Evolutionary conservation across 2,113 vertebrate genomes (phyloP).

Genomic region (Anthoscopus minutus): DNA sequence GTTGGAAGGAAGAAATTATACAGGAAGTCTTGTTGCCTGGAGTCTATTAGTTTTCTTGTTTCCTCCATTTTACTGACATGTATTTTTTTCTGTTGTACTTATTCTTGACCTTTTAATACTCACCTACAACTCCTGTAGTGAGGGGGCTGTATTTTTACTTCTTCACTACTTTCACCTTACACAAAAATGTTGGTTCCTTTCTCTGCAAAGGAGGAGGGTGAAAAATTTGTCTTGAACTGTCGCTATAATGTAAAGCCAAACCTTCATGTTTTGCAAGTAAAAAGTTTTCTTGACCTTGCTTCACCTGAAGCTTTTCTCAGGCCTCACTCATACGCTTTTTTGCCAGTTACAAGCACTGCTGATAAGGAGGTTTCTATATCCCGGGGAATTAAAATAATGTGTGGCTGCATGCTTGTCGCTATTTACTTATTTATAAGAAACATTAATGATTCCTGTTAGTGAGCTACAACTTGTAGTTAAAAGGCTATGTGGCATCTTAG

Average conservation of each 20-base stretch:
- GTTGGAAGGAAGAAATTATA: not conserved
- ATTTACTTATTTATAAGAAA: not conserved
- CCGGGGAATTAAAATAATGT: not conserved
- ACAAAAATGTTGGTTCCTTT: not conserved
- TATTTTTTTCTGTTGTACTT: not conserved
- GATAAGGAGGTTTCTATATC: not conserved
- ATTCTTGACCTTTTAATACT: not conserved
- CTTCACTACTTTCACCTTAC: not conserved
- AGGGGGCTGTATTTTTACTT: not conserved
- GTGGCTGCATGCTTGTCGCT: not conserved
- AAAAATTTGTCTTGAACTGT: not conserved
- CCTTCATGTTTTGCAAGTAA: not conserved
- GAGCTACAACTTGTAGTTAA: not conserved
- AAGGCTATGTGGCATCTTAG: not conserved
- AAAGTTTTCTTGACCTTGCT: not conserved
- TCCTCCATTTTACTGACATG: not conserved
- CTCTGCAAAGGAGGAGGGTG: not conserved
- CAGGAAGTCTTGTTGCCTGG: not conserved
- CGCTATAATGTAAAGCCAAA: not conserved
- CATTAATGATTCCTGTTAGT: not conserved
- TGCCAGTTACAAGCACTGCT: not conserved
- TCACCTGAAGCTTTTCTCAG: not conserved
- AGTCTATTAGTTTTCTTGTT: not conserved
- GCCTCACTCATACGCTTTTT: not conserved
- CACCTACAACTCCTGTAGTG: not conserved